Evolutionary conservation across 2,797 vertebrate genomes (phyloP).

Genomic region (Liparis tanakae): DNA sequence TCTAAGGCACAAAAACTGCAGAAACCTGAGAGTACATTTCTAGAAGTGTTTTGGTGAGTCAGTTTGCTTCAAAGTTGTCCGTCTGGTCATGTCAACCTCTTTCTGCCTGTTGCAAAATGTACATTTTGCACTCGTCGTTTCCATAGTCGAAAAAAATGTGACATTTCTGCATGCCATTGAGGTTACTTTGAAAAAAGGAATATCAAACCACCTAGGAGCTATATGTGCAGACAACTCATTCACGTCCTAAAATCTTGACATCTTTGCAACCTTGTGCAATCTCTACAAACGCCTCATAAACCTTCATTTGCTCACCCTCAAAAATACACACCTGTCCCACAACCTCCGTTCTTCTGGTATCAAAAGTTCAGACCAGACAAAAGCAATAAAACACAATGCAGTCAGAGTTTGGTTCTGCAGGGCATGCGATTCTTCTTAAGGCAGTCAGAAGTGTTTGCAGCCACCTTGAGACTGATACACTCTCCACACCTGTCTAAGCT

Average conservation of each 20-base stretch:
- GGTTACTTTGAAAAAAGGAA: background rate
- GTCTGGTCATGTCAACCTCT: no score
- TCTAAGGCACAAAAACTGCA: no score
- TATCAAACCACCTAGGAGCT: background rate
- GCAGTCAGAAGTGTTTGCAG: background rate
- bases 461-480: constrained; percentile 26
- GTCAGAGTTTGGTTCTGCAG: background rate
- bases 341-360: background rate
- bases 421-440: background rate
- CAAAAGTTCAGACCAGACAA: background rate
- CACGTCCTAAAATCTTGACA: background rate
- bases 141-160: no score
- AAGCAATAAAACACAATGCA: background rate
- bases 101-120: background rate
- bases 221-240: background rate
- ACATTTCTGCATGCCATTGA: background rate
- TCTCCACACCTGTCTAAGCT: constrained; percentile 46
- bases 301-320: background rate
- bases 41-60: no score
- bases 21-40: no score
- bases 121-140: background rate
- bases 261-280: constrained; percentile 1
- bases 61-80: background rate
- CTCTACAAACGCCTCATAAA: background rate
- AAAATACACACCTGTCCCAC: background rate